These are phyloP conservation scores for Muntiacus reevesi DNA, from an alignment of 2,113 vertebrate genomes.

Conservation along the genomic window DNA sequence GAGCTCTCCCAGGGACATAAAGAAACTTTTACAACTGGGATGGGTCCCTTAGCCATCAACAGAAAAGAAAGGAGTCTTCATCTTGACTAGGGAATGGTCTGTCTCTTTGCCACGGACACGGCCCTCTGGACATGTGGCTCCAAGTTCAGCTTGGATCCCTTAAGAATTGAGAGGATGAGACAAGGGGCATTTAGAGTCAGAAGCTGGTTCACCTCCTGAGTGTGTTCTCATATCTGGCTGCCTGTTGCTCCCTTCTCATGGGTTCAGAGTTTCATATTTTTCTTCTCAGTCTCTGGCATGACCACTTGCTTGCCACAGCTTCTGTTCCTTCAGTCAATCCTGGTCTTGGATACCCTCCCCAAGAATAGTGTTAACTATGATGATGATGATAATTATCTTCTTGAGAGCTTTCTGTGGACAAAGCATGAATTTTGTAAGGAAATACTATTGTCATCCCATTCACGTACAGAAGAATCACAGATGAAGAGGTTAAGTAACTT, in stretches of 20 bases:
- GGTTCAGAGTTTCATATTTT: background rate
- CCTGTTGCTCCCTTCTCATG: background rate
- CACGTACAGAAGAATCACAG: background rate
- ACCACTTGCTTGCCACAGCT: background rate
- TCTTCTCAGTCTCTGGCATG: background rate
- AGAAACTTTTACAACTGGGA: background rate
- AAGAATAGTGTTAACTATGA: background rate
- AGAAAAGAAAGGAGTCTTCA: background rate
- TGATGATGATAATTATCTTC: background rate
- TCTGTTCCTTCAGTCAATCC: background rate
- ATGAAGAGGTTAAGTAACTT: background rate
- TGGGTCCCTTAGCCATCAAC: background rate
- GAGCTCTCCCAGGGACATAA: background rate
- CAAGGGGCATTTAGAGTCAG: background rate
- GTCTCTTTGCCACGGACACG: background rate
- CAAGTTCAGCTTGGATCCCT: background rate
- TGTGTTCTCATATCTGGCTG: background rate
- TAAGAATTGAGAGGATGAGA: background rate
- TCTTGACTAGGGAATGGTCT: background rate
- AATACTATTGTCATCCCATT: background rate
- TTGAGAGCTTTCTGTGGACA: background rate
- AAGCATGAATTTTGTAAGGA: background rate
- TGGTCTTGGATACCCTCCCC: background rate
- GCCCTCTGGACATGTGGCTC: background rate
- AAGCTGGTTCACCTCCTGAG: background rate